Conservation (phyloP, 1,140 invertebrate species). For the Hyposmocoma kahamanoa region DNA sequence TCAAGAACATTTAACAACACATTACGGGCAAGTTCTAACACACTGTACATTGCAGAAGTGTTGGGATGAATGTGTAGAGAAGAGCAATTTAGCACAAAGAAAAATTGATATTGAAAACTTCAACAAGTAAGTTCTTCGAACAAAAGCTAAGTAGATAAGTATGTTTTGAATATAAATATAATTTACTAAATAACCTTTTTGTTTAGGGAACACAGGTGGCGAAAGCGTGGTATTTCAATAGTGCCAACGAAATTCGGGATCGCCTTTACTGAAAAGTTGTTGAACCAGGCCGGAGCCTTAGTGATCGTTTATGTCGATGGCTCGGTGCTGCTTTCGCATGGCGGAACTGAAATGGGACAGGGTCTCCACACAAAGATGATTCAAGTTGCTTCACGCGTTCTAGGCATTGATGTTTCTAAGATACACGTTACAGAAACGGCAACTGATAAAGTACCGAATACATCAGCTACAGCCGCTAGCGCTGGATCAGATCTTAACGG, state of each 20-base stretch:
- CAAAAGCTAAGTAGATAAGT: background rate
- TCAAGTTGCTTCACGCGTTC: slow-evolving; percentile 85
- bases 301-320: slow-evolving; percentile 94
- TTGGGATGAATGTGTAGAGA: slow-evolving; percentile 86
- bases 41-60: slow-evolving; percentile 86
- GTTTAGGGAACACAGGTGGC: slow-evolving; percentile 85
- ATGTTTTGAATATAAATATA: slow-evolving; percentile 1
- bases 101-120: slow-evolving; percentile 78
- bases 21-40: slow-evolving; percentile 84
- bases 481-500: slow-evolving; percentile 95
- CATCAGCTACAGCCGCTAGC: slow-evolving; percentile 93
- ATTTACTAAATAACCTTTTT: slow-evolving; percentile 15
- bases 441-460: slow-evolving; percentile 96
- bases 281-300: slow-evolving; percentile 93
- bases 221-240: slow-evolving; percentile 90
- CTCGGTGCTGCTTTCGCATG: slow-evolving; percentile 92
- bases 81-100: slow-evolving; percentile 80
- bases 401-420: slow-evolving; percentile 83
- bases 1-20: slow-evolving; percentile 84
- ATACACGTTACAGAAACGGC: slow-evolving; percentile 93
- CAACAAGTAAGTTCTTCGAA: slow-evolving; percentile 77
- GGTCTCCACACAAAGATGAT: slow-evolving; percentile 97
- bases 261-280: slow-evolving; percentile 83
- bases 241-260: slow-evolving; percentile 95
- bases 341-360: slow-evolving; percentile 97